Evolutionary conservation across 2,888 invertebrate species (phyloP), one percentile per base, ranked within the genome.

Genomic region (Nephrotoma flavescens): DNA sequence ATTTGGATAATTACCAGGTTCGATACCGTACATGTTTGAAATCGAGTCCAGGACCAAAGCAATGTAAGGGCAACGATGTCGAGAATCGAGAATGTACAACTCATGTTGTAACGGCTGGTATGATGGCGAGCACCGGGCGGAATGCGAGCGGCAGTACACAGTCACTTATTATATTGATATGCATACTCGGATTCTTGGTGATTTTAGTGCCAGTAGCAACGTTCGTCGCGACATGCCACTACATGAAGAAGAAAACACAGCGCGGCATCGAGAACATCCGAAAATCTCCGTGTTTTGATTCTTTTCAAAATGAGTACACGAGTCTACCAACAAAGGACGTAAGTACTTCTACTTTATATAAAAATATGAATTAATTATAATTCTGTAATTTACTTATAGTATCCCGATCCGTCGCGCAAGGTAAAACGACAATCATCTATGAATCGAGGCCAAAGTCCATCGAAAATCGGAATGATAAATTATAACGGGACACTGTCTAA

Each of bases 261-360:
- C 86, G 86, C n/a, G 86, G 92, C 87, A 92, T 92, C 87, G 93
- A 93, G 44, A 92, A 94, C 52, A 94, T 96, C 4, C 95, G 96
- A 0, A 94, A 96, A 83, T 95, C 96, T 86, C 96, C 96, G 0
- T 96, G 96, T 90, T 97, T 96, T 90, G 96, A 95, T 42, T 93
- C 95, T 0, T 96, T 96, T 89, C 96, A 96, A 89, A 97, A 97
- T 90, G 95, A 96, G 88, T 97, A 97, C 91, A 96, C 96, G 88
- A 95, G 96, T 41, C 95, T 97, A 83, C 97, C 97, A 0, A 92
- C 96, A 87, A 96, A 95, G 90, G 96, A 96, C 91, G 95, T 95
- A 89, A 93, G 94, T 88, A 90, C 92, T 42, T n/a, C n/a, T 12
- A 31, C 71, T 19, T 52, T 42, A 41, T 44, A n/a, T 42, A 2